Evolutionary conservation across 2,888 invertebrate species (phyloP).

Genomic region (Prosapia bicincta): DNA sequence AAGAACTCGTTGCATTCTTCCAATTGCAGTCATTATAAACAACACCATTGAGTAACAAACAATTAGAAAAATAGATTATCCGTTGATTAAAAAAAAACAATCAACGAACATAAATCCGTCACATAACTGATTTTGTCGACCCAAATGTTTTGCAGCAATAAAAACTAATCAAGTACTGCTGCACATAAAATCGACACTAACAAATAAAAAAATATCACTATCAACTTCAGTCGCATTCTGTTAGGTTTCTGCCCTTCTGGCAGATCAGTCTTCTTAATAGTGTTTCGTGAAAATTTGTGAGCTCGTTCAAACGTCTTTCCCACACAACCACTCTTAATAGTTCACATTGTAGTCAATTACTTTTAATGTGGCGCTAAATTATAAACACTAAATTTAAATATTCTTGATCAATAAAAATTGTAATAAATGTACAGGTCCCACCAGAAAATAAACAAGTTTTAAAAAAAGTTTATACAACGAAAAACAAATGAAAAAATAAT

Average conservation of each 20-base stretch:
- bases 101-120: slow-evolving; percentile 11
- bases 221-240: slow-evolving; percentile 21
- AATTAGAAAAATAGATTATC: slow-evolving; percentile 27
- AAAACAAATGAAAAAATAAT: slow-evolving; percentile 4
- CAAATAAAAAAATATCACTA: slow-evolving; percentile 29
- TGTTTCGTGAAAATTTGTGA: not conserved
- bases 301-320: not conserved
- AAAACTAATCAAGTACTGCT: slow-evolving; percentile 18
- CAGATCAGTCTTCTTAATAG: slow-evolving; percentile 25
- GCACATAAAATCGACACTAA: slow-evolving; percentile 21
- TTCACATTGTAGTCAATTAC: not conserved
- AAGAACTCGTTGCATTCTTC: slow-evolving; percentile 23
- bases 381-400: not conserved
- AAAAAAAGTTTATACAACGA: not conserved
- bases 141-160: slow-evolving; percentile 20
- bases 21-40: slow-evolving; percentile 16
- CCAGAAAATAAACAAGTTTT: not conserved
- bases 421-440: slow-evolving; percentile 17
- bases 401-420: not conserved
- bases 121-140: slow-evolving; percentile 24
- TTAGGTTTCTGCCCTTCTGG: slow-evolving; percentile 10
- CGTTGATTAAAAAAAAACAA: slow-evolving; percentile 17
- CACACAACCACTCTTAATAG: not conserved
- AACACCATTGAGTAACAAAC: slow-evolving; percentile 22
- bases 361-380: not conserved